Conservation (phyloP, 2,797 vertebrate species). For the Astyanax mexicanus region DNA sequence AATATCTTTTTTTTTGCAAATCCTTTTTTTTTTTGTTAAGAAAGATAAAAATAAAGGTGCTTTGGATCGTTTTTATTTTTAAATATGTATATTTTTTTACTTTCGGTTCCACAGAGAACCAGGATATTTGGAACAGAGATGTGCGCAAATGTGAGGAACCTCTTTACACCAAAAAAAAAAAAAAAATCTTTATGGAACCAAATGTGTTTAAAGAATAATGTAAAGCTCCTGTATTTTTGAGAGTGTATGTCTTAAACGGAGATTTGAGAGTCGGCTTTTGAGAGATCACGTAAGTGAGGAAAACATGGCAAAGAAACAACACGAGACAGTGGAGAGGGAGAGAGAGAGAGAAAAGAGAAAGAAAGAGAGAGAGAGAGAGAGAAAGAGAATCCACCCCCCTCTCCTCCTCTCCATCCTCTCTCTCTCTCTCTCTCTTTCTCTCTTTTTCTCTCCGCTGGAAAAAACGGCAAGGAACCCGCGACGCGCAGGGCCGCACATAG, state of each 20-base stretch:
- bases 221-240: not conserved
- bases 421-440: constrained; percentile 58
- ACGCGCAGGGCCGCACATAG: constrained; percentile 88
- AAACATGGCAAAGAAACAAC: not conserved
- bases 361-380: constrained; percentile 41
- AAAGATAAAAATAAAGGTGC: too few species aligned
- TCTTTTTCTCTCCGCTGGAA: constrained; percentile 61
- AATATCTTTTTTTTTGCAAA: too few species aligned
- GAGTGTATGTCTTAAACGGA: not conserved
- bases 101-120: too few species aligned
- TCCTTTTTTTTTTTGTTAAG: too few species aligned
- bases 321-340: constrained; percentile 13
- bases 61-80: too few species aligned
- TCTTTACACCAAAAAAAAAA: too few species aligned
- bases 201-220: too few species aligned
- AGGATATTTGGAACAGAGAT: too few species aligned
- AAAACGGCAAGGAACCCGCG: constrained; percentile 84
- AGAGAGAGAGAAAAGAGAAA: constrained; percentile 49
- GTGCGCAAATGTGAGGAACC: too few species aligned
- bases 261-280: not conserved
- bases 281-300: constrained; percentile 1
- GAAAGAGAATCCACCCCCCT: constrained; percentile 52
- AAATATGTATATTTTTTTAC: too few species aligned
- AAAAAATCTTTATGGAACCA: too few species aligned
- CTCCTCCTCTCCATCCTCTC: constrained; percentile 62